Evolutionary conservation across 2,113 vertebrate species (phyloP).

Genomic region (Phoenicopterus ruber): DNA sequence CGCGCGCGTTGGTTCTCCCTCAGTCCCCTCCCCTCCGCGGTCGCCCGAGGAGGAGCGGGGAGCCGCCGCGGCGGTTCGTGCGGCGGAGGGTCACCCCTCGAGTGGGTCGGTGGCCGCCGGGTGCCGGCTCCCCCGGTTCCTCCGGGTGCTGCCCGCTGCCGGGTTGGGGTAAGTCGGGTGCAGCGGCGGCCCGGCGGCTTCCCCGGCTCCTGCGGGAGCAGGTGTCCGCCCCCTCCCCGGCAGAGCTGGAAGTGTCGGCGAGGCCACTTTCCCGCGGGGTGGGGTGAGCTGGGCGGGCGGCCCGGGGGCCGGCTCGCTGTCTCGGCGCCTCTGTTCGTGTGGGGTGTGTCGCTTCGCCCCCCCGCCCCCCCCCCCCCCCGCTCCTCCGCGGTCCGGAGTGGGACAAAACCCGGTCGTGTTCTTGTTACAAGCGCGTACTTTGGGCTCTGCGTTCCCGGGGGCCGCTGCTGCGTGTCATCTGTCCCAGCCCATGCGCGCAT

Average conservation of each 20-base stretch:
- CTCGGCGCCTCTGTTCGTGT: no score
- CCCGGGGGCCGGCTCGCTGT: no score
- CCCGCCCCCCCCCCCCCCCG: no score
- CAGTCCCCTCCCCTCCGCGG: not conserved
- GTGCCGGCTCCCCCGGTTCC: not conserved
- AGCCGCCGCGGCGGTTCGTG: not conserved
- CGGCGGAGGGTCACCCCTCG: not conserved
- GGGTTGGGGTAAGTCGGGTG: not conserved
- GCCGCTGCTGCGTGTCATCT: not conserved
- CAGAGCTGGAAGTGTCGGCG: not conserved
- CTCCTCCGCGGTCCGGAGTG: no score
- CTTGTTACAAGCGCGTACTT: rapidly evolving
- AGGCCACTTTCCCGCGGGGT: not conserved
- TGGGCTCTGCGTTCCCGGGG: rapidly evolving
- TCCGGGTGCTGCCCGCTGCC: not conserved
- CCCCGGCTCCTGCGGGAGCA: not conserved
- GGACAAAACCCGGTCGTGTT: rapidly evolving
- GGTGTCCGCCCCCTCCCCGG: not conserved
- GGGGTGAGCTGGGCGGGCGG: not conserved
- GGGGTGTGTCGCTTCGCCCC: not conserved
- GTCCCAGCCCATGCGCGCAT: rapidly evolving
- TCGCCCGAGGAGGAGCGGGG: not conserved
- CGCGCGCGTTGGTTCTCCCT: no score
- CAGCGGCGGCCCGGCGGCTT: not conserved
- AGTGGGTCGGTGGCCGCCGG: not conserved